Percentiles rank a stretch among this genome's conserved stretches.
Conservation (phyloP, 2,797 vertebrate genomes). For the Serranus cabrilla region DNA sequence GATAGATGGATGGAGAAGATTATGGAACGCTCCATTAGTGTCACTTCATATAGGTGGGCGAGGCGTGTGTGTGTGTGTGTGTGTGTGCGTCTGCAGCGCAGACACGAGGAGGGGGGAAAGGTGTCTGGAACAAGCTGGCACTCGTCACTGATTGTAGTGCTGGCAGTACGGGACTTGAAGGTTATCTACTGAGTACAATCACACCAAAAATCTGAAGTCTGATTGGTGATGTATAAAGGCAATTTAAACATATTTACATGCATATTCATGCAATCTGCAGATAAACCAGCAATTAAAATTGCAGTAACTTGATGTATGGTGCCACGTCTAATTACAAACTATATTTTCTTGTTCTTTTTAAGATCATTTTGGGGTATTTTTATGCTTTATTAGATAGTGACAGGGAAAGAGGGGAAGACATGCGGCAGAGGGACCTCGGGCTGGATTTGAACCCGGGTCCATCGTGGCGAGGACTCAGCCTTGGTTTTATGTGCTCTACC, state of each 20-base stretch:
- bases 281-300: neutral
- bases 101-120: slow-evolving; percentile 30
- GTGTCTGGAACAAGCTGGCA: slow-evolving; percentile 47
- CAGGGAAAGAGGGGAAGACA: too few relatives aligned
- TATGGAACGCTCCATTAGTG: slow-evolving; percentile 81
- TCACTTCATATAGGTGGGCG: slow-evolving; percentile 74
- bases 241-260: slow-evolving; percentile 26
- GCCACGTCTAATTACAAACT: neutral
- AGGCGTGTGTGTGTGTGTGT: slow-evolving; percentile 40
- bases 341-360: neutral
- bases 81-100: slow-evolving; percentile 10
- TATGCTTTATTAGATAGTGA: too few relatives aligned
- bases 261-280: slow-evolving; percentile 12
- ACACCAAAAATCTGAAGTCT: slow-evolving; percentile 7
- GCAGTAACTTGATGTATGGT: neutral
- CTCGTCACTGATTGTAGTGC: slow-evolving; percentile 51
- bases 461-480: too few relatives aligned
- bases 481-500: too few relatives aligned
- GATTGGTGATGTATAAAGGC: slow-evolving; percentile 21
- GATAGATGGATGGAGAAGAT: slow-evolving; percentile 81
- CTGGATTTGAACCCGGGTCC: too few relatives aligned
- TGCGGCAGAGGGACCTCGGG: too few relatives aligned
- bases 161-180: slow-evolving; percentile 25
- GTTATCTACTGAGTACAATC: slow-evolving; percentile 37
- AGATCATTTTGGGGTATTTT: too few relatives aligned